Conservation (phyloP, 2,888 invertebrate species). For the Cryptus viduatorius region DNA sequence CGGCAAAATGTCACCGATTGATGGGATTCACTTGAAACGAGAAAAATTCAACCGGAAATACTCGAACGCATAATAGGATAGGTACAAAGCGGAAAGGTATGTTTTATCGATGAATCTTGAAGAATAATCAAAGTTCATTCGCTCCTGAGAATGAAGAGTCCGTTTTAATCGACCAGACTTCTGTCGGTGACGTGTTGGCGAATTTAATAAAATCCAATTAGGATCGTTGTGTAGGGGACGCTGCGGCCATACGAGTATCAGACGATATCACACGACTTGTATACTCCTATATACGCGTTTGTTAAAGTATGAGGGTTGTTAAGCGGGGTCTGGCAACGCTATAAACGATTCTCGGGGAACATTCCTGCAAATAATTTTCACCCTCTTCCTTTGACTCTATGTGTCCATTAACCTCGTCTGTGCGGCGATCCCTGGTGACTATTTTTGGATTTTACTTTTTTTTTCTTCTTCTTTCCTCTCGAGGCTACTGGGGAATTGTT, state of each 20-base stretch:
- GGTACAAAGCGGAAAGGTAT: too few relatives aligned
- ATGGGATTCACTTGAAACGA: too few relatives aligned
- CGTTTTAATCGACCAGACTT: not conserved
- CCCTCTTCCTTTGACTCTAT: slow-evolving; percentile 3
- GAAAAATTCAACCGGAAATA: too few relatives aligned
- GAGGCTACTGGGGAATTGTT: not conserved
- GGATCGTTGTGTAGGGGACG: not conserved
- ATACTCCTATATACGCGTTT: slow-evolving; percentile 5
- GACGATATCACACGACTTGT: not conserved
- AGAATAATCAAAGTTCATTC: not conserved
- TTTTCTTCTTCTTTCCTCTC: not conserved
- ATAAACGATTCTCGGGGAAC: slow-evolving; percentile 41
- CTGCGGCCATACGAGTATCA: not conserved
- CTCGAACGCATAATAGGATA: too few relatives aligned
- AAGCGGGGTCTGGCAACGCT: slow-evolving; percentile 44
- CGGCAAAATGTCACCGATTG: too few relatives aligned
- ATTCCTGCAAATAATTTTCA: slow-evolving; percentile 48
- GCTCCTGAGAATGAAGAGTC: not conserved
- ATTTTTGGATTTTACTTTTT: not conserved
- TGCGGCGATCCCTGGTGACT: not conserved
- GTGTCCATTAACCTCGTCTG: slow-evolving; percentile 28
- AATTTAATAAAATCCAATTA: slow-evolving; percentile 56
- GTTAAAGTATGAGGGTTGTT: slow-evolving; percentile 44
- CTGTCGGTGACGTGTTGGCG: slow-evolving; percentile 2
- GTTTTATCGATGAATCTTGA: too few relatives aligned